These are phyloP conservation scores for Halcyon chelicuti DNA, from an alignment of 2,797 vertebrate species.

Conservation along the genomic window DNA sequence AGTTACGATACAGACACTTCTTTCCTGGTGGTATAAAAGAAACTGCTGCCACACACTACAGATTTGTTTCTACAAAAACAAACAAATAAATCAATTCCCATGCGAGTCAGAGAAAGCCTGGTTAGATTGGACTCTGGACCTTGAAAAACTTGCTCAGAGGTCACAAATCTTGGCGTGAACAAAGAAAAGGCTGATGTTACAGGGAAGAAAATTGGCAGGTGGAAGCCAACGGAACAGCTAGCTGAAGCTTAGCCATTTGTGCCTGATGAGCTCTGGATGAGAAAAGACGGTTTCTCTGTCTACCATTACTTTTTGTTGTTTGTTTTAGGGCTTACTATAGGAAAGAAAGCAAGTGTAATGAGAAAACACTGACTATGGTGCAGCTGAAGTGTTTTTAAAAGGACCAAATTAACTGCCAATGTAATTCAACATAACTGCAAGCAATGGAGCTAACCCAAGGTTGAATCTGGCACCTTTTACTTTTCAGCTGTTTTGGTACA, in stretches of 20 bases:
- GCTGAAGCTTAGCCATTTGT: neutral
- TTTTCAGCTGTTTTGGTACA: neutral
- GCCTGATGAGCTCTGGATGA: neutral
- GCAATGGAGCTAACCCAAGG: neutral
- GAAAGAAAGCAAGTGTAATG: slow-evolving; percentile 1
- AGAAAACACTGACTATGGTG: neutral
- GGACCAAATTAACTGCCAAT: neutral
- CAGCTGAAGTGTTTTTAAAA: slow-evolving; percentile 22
- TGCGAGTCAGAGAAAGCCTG: neutral
- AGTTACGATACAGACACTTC: neutral
- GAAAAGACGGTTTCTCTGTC: neutral
- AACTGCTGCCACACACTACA: neutral
- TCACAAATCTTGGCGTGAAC: neutral
- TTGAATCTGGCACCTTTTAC: neutral
- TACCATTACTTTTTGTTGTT: neutral
- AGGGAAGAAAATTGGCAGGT: neutral
- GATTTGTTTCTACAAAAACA: neutral
- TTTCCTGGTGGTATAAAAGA: neutral
- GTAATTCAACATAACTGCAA: slow-evolving; percentile 10
- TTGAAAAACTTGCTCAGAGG: neutral
- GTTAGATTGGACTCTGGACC: neutral
- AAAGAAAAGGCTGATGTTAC: neutral
- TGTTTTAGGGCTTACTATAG: slow-evolving; percentile 1
- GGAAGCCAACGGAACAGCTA: neutral
- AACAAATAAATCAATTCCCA: neutral